Evolutionary conservation across 1,140 invertebrate species (phyloP).

Genomic region (Drosophila mayri): DNA sequence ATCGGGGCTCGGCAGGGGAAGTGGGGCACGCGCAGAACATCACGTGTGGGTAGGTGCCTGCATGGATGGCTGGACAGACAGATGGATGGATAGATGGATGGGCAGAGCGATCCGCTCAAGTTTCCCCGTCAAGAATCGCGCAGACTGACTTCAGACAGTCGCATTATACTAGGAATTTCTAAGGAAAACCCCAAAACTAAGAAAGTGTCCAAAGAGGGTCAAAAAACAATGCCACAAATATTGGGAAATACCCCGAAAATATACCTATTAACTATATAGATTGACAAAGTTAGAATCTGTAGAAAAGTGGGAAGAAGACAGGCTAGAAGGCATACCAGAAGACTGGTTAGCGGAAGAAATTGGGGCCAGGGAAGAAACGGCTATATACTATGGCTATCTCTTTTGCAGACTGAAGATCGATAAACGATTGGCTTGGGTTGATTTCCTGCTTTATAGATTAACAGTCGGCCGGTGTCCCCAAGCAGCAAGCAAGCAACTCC

Average conservation of each 20-base stretch:
- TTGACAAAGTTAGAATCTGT: not conserved
- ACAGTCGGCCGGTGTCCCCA: constrained; percentile 38
- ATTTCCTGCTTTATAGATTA: constrained; percentile 53
- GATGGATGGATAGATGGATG: constrained; percentile 13
- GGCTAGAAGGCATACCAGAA: too few species aligned
- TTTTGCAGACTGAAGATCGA: constrained; percentile 19
- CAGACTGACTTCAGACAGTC: constrained; percentile 32
- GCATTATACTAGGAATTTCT: constrained; percentile 7
- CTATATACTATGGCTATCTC: constrained; percentile 5
- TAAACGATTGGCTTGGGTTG: constrained; percentile 31
- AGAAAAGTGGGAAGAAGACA: not conserved
- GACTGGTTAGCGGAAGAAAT: not conserved
- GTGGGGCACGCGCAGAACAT: constrained; percentile 34
- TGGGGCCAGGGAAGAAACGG: not conserved
- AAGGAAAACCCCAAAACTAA: not conserved
- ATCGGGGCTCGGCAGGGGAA: not conserved
- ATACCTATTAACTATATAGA: too few species aligned
- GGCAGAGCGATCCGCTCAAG: constrained; percentile 2
- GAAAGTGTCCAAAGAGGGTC: not conserved
- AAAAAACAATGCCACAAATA: not conserved
- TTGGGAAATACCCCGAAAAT: too few species aligned
- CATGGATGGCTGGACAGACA: constrained; percentile 17
- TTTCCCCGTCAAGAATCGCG: constrained; percentile 1
- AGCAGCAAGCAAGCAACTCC: not conserved
- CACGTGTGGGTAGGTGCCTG: constrained; percentile 7